These are phyloP conservation scores for Myathropa florea DNA, from an alignment of 2,888 invertebrate species.

Conservation along the genomic window DNA sequence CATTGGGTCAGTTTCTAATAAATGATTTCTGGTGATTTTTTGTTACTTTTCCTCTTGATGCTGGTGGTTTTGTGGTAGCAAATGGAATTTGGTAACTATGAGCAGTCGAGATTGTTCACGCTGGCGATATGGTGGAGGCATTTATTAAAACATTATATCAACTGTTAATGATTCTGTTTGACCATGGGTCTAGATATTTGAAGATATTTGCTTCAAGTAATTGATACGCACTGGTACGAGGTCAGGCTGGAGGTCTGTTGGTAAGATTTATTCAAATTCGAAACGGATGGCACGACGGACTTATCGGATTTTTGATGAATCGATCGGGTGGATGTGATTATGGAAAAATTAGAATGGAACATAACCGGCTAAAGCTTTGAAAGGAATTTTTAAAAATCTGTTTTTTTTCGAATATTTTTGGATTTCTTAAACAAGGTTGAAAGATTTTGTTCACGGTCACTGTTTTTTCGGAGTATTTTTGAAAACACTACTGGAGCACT, in stretches of 20 bases:
- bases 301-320: slow-evolving; percentile 63
- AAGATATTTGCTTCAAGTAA: slow-evolving; percentile 29
- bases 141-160: slow-evolving; percentile 69
- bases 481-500: no score
- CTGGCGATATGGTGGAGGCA: slow-evolving; percentile 37
- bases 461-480: no score
- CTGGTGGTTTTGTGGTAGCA: slow-evolving; percentile 42
- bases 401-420: background rate
- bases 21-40: slow-evolving; percentile 57
- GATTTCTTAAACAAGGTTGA: background rate
- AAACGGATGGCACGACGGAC: slow-evolving; percentile 17
- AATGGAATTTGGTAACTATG: slow-evolving; percentile 54
- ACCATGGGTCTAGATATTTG: slow-evolving; percentile 44
- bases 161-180: slow-evolving; percentile 69
- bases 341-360: background rate
- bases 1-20: slow-evolving; percentile 68
- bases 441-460: no score
- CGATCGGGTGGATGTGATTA: background rate
- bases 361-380: background rate
- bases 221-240: slow-evolving; percentile 47
- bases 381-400: background rate
- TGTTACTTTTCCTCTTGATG: slow-evolving; percentile 8
- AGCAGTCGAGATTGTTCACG: slow-evolving; percentile 58
- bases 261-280: slow-evolving; percentile 50
- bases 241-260: slow-evolving; percentile 32